phyloP scores from a whole-genome alignment of 1,140 invertebrate species.

The Augochlora pura region DNA sequence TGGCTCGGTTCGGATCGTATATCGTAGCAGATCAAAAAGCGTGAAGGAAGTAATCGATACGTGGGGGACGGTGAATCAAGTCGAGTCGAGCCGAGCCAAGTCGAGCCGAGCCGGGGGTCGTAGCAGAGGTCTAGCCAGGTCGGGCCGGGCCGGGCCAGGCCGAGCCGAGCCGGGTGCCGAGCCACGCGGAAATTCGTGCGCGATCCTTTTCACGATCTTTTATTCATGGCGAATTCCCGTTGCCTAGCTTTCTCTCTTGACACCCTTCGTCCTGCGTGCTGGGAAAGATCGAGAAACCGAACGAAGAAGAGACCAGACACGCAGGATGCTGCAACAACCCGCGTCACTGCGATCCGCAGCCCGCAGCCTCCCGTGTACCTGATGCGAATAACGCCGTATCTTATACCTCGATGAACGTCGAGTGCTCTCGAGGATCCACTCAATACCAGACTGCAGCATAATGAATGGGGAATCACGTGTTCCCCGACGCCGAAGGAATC shows the following conservation, averaged over 20 bases:
- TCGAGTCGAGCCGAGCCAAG: neutral
- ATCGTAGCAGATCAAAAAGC: constrained; percentile 7
- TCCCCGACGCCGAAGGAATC: neutral
- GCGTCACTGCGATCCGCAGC: neutral
- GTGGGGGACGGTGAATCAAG: neutral
- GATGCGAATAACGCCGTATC: neutral
- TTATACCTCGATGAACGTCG: neutral
- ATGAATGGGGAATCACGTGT: constrained; percentile 29
- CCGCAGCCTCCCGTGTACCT: neutral
- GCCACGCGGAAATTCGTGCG: neutral
- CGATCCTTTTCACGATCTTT: constrained; percentile 33
- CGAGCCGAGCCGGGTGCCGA: neutral
- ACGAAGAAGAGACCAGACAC: neutral
- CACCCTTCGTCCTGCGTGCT: neutral
- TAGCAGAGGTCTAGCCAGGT: neutral
- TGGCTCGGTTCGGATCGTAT: constrained; percentile 3
- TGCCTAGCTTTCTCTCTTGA: constrained; percentile 7
- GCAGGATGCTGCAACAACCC: neutral
- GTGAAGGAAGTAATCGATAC: constrained; percentile 32
- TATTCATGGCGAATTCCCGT: constrained; percentile 33
- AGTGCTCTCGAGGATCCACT: neutral
- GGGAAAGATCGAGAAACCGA: neutral
- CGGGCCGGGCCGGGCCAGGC: no score
- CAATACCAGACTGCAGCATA: neutral
- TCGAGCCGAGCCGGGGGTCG: no score